A percentile compares a stretch with the other conserved stretches of the same genome.
Evolutionary conservation across 2,113 vertebrate genomes (phyloP).

Genomic region (Anhinga rufa): DNA sequence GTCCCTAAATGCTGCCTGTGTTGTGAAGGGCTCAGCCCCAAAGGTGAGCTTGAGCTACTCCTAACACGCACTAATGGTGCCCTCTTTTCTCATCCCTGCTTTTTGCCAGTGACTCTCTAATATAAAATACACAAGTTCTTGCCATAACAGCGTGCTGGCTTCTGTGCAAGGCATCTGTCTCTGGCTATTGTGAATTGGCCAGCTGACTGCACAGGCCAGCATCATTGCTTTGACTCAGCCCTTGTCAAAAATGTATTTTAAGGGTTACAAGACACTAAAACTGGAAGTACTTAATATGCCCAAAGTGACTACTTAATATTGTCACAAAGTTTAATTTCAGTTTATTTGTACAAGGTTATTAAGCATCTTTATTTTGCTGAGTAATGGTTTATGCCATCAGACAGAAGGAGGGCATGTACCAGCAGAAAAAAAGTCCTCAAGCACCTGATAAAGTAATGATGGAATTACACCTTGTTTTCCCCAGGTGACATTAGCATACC

Average conservation of each 20-base stretch:
- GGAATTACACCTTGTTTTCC: neutral
- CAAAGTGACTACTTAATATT: neutral
- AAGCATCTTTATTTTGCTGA: neutral
- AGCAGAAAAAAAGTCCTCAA: neutral
- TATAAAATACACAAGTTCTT: neutral
- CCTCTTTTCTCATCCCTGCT: neutral
- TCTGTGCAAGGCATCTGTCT: neutral
- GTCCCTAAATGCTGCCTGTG: neutral
- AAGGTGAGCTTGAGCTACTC: neutral
- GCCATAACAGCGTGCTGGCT: neutral
- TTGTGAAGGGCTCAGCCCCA: neutral
- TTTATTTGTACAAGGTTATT: neutral
- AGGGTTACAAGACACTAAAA: neutral
- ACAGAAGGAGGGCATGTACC: neutral
- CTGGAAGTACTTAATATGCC: neutral
- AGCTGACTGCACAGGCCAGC: neutral
- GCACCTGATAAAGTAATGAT: neutral
- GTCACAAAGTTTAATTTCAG: neutral
- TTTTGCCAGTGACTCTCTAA: neutral
- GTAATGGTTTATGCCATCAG: neutral
- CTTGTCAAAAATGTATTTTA: neutral
- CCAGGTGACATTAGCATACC: neutral
- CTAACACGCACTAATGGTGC: neutral
- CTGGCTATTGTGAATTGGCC: neutral
- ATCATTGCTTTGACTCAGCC: neutral